Evolutionary conservation across 1,140 invertebrate species (phyloP).

Genomic region (Venturia canescens): DNA sequence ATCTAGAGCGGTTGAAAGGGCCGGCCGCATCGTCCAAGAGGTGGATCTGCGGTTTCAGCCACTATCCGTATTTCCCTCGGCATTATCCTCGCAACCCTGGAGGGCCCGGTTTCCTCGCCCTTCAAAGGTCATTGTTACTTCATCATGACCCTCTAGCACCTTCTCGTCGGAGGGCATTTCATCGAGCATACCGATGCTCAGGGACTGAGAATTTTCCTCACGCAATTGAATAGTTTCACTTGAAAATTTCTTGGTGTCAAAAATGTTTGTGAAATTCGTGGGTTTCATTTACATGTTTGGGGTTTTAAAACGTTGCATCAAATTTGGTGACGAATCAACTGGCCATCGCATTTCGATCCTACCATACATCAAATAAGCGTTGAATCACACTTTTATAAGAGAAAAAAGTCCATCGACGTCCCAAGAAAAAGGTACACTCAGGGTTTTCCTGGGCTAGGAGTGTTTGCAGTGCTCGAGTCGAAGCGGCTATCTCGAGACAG

Average conservation of each 20-base stretch:
- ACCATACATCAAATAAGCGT: no score
- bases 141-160: conserved; percentile 72
- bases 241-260: neutral
- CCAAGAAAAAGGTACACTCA: neutral
- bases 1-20: conserved; percentile 65
- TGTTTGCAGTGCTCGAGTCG: conserved; percentile 11
- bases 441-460: neutral
- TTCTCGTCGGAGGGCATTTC: conserved; percentile 58
- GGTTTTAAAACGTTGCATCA: no score
- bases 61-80: conserved; percentile 62
- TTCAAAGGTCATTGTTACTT: conserved; percentile 73
- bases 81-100: conserved; percentile 52
- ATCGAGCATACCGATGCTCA: neutral
- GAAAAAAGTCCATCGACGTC: neutral
- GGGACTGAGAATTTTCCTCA: conserved; percentile 1
- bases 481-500: conserved; percentile 29
- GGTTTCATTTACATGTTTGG: neutral
- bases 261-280: no score
- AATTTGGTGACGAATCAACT: neutral
- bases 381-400: neutral
- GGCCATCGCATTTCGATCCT: neutral
- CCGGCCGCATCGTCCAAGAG: conserved; percentile 66
- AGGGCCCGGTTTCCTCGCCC: conserved; percentile 38
- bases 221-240: neutral
- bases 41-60: conserved; percentile 65